Evolutionary conservation across 2,797 vertebrate species (phyloP).

Genomic region (Aselliscus stoliczkanus): DNA sequence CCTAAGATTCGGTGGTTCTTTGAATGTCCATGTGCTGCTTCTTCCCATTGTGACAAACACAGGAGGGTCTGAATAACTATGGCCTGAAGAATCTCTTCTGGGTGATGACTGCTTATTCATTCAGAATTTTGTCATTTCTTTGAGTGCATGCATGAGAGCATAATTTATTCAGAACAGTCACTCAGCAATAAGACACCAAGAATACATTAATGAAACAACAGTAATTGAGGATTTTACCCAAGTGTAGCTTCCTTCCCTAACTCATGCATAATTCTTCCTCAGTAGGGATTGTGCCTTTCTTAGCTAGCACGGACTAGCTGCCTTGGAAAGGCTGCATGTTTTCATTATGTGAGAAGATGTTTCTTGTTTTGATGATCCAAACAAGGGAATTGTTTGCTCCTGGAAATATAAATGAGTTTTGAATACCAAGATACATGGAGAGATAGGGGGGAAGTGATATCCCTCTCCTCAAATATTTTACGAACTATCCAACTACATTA

Average conservation of each 20-base stretch:
- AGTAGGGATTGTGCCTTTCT: slow-evolving; percentile 35
- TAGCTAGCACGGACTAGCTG: background rate
- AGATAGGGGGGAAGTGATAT: background rate
- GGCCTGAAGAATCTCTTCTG: slow-evolving; percentile 36
- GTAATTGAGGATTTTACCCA: slow-evolving; percentile 74
- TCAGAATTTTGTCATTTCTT: slow-evolving; percentile 72
- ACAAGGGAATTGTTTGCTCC: slow-evolving; percentile 40
- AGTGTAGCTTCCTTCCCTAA: slow-evolving; percentile 57
- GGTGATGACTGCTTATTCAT: slow-evolving; percentile 63
- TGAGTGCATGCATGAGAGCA: slow-evolving; percentile 55
- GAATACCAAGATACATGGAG: background rate
- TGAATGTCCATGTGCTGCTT: background rate
- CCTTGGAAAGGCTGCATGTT: slow-evolving; percentile 44
- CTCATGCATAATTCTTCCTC: slow-evolving; percentile 68
- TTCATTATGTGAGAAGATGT: slow-evolving; percentile 50
- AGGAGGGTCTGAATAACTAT: slow-evolving; percentile 43
- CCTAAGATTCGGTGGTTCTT: background rate
- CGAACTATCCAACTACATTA: background rate
- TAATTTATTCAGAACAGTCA: slow-evolving; percentile 72
- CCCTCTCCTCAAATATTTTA: background rate
- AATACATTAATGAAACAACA: slow-evolving; percentile 73
- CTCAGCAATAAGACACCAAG: slow-evolving; percentile 54
- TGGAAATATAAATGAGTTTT: background rate
- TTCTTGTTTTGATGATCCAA: slow-evolving; percentile 41
- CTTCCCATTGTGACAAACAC: slow-evolving; percentile 33